Evolutionary conservation across 2,113 vertebrate species (phyloP).

Genomic region (Bungarus multicinctus): DNA sequence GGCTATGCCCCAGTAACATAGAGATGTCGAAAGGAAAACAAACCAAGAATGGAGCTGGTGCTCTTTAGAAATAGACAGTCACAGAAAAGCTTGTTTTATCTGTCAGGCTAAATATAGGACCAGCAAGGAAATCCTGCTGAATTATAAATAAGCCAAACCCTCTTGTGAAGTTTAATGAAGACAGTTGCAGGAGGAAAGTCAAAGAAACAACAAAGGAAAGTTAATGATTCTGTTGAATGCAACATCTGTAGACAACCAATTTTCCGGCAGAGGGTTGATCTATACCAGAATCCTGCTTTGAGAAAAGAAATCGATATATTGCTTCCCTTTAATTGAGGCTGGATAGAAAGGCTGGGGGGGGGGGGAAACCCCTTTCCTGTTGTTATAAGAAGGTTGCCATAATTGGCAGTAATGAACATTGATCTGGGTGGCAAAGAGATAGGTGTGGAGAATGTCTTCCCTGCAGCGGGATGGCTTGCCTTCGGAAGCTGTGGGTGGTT

Average conservation of each 20-base stretch:
- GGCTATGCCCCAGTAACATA: too few species aligned
- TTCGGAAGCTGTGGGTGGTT: not conserved
- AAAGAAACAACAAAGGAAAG: fast-evolving
- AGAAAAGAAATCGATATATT: not conserved
- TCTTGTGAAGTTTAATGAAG: constrained; percentile 13
- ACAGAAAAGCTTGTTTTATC: not conserved
- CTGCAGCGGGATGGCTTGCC: not conserved
- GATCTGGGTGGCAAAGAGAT: not conserved
- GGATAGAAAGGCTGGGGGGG: not conserved
- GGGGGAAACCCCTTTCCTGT: not conserved
- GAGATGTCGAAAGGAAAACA: not conserved
- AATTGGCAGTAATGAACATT: too few species aligned
- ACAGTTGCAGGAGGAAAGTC: fast-evolving
- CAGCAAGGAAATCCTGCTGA: constrained; percentile 34
- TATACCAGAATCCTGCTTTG: not conserved
- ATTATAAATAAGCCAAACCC: constrained; percentile 45
- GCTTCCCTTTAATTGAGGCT: not conserved
- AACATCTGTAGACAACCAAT: not conserved
- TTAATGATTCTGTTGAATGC: not conserved
- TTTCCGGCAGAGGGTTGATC: not conserved
- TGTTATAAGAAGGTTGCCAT: not conserved
- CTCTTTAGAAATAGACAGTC: not conserved
- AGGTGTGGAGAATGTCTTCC: not conserved
- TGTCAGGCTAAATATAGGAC: constrained; percentile 42
- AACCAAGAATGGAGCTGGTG: not conserved